Base-by-base conservation (phyloP, 1,140 invertebrate genomes). In the Drosophila biarmipes region DNA sequence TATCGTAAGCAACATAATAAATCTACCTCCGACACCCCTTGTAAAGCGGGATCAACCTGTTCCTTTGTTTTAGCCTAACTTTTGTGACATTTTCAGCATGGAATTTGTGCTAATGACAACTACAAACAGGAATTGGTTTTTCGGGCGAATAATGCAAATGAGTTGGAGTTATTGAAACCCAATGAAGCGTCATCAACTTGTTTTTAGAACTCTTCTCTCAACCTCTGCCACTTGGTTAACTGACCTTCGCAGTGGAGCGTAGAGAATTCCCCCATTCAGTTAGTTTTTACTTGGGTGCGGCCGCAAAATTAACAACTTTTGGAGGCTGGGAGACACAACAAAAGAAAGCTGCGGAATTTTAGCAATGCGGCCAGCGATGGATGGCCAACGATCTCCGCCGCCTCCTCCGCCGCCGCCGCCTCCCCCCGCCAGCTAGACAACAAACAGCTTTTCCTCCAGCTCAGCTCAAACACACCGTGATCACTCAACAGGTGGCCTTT, bases 311-410 rank as follows among this genome's bases (percentile, higher is more conserved):
- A 77, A 64, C 81, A 84, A 74, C 61, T 59, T 76, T 85, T 62
- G 45, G 56, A 68, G 37, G 72, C 67, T 68, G 78, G 61, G 69
- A 45, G 17, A 42, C 68, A 42, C 68, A 54, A 86, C 73, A 85
- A 87, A 85, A 85, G 81, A 85, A 85, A 85, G 81, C 82, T 86
- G 73, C 63, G 81, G 81, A 85, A 85, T 85, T 86, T 86, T 71
- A 80, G 81, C 81, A 85, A 85, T 85, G 81, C 81, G 81, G 81
- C 81, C 78, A 80, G 59, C 58, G 11, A 34, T 51, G 11, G 57
- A 37, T 79, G 75, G 58, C 75, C 80, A 84, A 73, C 79, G 75
- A 63, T 63, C 59, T 64, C 24, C 45, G 35, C 63, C 34, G 17
- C 59, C 76, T 46, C 62, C 53, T 43, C 29, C 40, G 11, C 59